Conservation (phyloP, 2,888 invertebrate species). For the Teleiodes luculella region DNA sequence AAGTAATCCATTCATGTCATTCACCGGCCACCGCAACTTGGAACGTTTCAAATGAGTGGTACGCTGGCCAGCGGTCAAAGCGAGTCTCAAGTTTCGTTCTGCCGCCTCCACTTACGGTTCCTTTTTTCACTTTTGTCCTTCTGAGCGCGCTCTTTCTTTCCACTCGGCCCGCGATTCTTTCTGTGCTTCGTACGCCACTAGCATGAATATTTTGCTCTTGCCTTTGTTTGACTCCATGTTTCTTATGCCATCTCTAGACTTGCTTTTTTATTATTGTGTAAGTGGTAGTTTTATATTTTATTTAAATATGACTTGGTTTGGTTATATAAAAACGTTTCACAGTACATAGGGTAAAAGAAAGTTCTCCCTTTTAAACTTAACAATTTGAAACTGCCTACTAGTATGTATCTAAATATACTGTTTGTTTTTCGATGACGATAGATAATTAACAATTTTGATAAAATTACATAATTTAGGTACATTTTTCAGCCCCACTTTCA, state of each 20-base stretch:
- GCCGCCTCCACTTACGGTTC: conserved; percentile 48
- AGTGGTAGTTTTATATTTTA: background rate
- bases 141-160: conserved; percentile 46
- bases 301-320: too few relatives aligned
- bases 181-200: conserved; percentile 51
- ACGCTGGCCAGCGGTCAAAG: conserved; percentile 56
- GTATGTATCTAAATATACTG: too few relatives aligned
- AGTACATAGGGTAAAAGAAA: too few relatives aligned
- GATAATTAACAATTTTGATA: too few relatives aligned
- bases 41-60: conserved; percentile 34
- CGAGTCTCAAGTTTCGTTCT: conserved; percentile 45
- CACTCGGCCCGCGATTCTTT: conserved; percentile 47
- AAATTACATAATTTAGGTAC: too few relatives aligned
- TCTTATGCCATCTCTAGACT: background rate
- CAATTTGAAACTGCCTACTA: too few relatives aligned
- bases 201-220: conserved; percentile 56
- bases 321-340: too few relatives aligned
- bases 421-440: too few relatives aligned
- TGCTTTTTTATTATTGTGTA: conserved; percentile 5
- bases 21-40: background rate
- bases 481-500: too few relatives aligned
- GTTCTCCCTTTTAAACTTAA: too few relatives aligned
- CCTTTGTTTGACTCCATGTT: conserved; percentile 16
- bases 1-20: background rate
- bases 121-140: conserved; percentile 38